Conservation (phyloP, 2,113 vertebrate genomes). For the Neoarius graeffei region DNA sequence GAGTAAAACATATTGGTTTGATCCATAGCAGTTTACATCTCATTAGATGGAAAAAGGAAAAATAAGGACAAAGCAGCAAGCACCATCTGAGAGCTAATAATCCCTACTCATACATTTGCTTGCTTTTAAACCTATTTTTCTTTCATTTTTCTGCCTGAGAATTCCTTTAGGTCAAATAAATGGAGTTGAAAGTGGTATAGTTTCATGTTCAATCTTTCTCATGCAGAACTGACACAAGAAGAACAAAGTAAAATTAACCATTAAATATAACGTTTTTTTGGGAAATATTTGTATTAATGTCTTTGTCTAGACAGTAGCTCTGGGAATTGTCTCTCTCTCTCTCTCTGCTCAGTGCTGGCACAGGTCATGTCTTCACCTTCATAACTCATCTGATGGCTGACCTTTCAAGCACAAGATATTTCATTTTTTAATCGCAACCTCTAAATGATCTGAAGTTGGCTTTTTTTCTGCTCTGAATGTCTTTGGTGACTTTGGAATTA, state of each 20-base stretch:
- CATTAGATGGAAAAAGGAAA: background rate
- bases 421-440: conserved; percentile 36
- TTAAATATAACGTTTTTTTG: background rate
- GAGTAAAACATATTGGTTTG: background rate
- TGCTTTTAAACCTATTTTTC: conserved; percentile 21
- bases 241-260: conserved; percentile 30
- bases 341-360: background rate
- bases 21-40: conserved; percentile 27
- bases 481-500: conserved; percentile 26
- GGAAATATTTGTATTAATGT: background rate
- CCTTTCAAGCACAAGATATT: conserved; percentile 35
- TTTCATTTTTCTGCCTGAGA: conserved; percentile 1
- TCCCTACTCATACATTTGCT: background rate
- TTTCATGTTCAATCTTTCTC: conserved; percentile 32
- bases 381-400: conserved; percentile 39
- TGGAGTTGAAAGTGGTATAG: conserved; percentile 12
- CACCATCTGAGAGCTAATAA: conserved; percentile 19
- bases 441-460: conserved; percentile 21
- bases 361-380: conserved; percentile 24
- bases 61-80: conserved; percentile 37
- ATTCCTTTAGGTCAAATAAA: conserved; percentile 33
- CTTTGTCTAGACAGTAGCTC: conserved; percentile 22
- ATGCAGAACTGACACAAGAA: conserved; percentile 30
- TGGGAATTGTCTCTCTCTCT: background rate
- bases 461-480: conserved; percentile 2